Evolutionary conservation across 2,797 vertebrate species (phyloP), one percentile per base, ranked within the genome.

Genomic region (Mastacembelus armatus): DNA sequence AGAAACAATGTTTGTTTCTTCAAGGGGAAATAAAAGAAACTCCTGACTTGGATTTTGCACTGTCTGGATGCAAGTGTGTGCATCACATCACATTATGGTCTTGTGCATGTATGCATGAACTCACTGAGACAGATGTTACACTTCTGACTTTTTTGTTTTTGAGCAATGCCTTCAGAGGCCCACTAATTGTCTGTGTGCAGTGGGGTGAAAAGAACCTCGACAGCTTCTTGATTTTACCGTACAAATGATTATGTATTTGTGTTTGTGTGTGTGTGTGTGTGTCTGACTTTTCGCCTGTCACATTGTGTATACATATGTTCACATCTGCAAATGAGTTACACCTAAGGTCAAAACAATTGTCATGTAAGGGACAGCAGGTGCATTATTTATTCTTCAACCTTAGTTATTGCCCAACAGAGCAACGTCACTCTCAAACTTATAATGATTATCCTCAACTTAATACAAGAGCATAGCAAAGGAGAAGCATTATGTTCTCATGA

Each of bases 11-110:
- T 44, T 74, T 74, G 71, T 59, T 58, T 61, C 64, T 59, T 42
- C 5, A 5, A 55, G 50, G 62, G 24, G 47, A 57, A 60, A 64
- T 18, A 35, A 62, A 22, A 71, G 51, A 60, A 77, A 63, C 83
- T 73, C 81, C 67, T 76, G 79, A 83, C 79, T 82, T 56, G 15
- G 65, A 77, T 80, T 66, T 61, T 51, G 67, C 70, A 76, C 57
- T 60, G 67, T 40, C 75, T 69, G 45, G 59, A 57, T 27, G 60
- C 69, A 52, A 18, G 48, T 30, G 55, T 39, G 36, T 44, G 51
- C 57, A 59, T 84, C 33, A n/a, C n/a, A n/a, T n/a, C n/a, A n/a
- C n/a, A n/a, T n/a, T n/a, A n/a, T 78, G 74, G 77, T 76, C 60
- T 29, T 66, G 76, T 65, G 78, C 74, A 67, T 33, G 60, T 66